A percentile compares a stretch with the other conserved stretches of the same genome.
These are phyloP conservation scores for Pempheris klunzingeri DNA, from an alignment of 2,797 vertebrate genomes.

Conservation along the genomic window DNA sequence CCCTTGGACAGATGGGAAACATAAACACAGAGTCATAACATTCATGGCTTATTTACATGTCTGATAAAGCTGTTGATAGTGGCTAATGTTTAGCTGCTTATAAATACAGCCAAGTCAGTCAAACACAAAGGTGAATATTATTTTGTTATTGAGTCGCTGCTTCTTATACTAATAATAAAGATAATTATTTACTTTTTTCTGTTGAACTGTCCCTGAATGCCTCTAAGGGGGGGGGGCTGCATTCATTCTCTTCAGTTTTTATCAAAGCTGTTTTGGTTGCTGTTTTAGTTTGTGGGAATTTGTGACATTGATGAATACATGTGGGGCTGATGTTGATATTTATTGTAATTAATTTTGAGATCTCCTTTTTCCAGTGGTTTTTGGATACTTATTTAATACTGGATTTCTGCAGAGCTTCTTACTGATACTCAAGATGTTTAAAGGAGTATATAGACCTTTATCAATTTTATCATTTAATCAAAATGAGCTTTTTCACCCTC, in stretches of 20 bases:
- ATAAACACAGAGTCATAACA: neutral
- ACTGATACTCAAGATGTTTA: neutral
- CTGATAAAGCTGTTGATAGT: neutral
- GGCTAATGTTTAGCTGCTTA: neutral
- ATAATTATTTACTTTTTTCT: neutral
- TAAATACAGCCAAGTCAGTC: neutral
- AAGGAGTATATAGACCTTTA: neutral
- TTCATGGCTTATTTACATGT: neutral
- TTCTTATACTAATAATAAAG: neutral
- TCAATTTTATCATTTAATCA: too few species aligned
- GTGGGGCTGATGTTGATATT: neutral
- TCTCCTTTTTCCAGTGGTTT: neutral
- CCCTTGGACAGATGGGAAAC: neutral
- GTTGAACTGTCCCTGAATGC: neutral
- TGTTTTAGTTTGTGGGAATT: neutral
- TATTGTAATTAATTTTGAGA: neutral
- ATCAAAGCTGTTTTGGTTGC: neutral
- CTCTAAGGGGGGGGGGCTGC: neutral
- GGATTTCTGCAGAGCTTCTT: neutral
- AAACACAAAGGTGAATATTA: neutral
- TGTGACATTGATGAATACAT: neutral
- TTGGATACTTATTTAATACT: neutral
- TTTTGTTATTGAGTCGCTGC: neutral
- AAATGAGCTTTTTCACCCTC: neutral
- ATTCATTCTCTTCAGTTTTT: neutral